Evolutionary conservation across 1,140 invertebrate genomes (phyloP).

Genomic region (Sarcophaga bullata): DNA sequence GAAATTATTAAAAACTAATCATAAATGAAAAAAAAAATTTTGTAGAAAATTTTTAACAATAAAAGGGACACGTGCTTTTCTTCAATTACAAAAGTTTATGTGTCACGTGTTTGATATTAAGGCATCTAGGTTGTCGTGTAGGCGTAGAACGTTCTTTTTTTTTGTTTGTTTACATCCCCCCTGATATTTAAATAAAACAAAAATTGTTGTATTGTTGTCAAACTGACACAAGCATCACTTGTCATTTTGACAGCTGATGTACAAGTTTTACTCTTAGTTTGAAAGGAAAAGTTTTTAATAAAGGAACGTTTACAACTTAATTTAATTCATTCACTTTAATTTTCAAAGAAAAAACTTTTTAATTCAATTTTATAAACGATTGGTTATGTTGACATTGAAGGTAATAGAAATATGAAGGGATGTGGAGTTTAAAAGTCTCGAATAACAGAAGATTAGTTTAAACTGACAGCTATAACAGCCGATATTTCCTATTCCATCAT

Average conservation of each 20-base stretch:
- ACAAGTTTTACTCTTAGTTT: neutral
- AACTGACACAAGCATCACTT: neutral
- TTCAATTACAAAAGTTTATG: neutral
- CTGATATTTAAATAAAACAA: neutral
- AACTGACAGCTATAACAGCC: no score
- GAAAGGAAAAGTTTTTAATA: no score
- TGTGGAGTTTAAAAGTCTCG: no score
- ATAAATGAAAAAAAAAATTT: neutral
- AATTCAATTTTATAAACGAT: no score
- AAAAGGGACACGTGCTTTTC: constrained; percentile 7
- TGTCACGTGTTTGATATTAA: constrained; percentile 18
- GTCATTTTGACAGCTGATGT: constrained; percentile 9
- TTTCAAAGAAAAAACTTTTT: no score
- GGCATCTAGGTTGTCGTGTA: neutral
- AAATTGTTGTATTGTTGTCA: neutral
- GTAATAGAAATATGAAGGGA: no score
- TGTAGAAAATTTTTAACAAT: neutral
- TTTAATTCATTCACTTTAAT: no score
- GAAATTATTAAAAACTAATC: constrained; percentile 29
- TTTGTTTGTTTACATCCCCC: neutral
- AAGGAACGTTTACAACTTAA: no score
- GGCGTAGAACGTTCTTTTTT: neutral
- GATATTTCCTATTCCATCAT: no score
- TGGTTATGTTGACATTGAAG: no score
- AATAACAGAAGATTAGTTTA: no score